Evolutionary conservation across 2,888 invertebrate genomes (phyloP).

Genomic region (Tigriopus californicus): DNA sequence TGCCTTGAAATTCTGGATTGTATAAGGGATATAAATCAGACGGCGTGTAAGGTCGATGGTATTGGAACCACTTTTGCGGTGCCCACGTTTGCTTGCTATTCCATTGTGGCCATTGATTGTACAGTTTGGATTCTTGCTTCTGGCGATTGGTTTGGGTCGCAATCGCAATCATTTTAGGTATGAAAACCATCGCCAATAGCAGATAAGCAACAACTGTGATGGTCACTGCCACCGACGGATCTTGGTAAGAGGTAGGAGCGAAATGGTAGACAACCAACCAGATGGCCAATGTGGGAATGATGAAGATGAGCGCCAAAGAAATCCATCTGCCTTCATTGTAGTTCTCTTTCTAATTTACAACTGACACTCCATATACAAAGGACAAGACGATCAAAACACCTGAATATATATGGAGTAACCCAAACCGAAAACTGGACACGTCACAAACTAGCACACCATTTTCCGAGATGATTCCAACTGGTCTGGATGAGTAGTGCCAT

Average conservation of each 20-base stretch:
- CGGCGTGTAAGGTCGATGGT: too few relatives aligned
- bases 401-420: slow-evolving; percentile 24
- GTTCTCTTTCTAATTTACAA: slow-evolving; percentile 25
- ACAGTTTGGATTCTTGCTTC: slow-evolving; percentile 17
- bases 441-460: not conserved
- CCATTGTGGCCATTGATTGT: too few relatives aligned
- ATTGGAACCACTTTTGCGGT: too few relatives aligned
- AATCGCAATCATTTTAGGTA: slow-evolving; percentile 26
- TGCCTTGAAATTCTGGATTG: too few relatives aligned
- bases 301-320: slow-evolving; percentile 23
- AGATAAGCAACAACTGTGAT: slow-evolving; percentile 24
- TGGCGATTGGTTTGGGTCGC: slow-evolving; percentile 22
- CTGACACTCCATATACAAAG: slow-evolving; percentile 24
- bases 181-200: slow-evolving; percentile 24
- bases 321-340: slow-evolving; percentile 26
- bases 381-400: slow-evolving; percentile 23
- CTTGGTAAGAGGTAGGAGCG: slow-evolving; percentile 20
- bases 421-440: slow-evolving; percentile 19
- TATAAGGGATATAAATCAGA: too few relatives aligned
- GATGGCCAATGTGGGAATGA: slow-evolving; percentile 16
- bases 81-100: too few relatives aligned
- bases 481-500: slow-evolving; percentile 22
- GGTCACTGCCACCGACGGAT: slow-evolving; percentile 24
- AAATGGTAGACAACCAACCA: slow-evolving; percentile 16
- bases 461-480: not conserved